Percentiles rank a stretch among this genome's conserved stretches.
Evolutionary conservation across 1,140 invertebrate species (phyloP).

Genomic region (Branchinecta lindahli): DNA sequence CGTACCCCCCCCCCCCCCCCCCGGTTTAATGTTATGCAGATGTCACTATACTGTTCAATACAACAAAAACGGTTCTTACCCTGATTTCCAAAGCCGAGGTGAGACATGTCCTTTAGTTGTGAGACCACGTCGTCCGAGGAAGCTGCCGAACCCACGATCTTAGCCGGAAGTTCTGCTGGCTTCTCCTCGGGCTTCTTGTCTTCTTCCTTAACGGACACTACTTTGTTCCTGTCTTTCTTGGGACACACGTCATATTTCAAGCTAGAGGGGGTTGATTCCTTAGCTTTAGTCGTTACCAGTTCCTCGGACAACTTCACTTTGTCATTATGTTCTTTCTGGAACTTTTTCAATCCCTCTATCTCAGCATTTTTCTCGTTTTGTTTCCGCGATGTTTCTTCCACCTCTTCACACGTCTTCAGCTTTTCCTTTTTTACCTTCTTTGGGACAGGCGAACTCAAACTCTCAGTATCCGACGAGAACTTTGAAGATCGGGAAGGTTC

Average conservation of each 20-base stretch:
- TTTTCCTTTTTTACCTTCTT: neutral
- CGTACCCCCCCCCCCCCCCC: no score
- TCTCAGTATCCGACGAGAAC: neutral
- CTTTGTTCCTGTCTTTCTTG: neutral
- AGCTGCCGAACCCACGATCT: no score
- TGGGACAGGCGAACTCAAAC: neutral
- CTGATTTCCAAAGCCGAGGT: neutral
- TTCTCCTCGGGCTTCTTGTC: no score
- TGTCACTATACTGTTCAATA: no score
- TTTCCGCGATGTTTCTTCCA: neutral
- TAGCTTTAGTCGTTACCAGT: neutral
- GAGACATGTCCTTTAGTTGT: neutral
- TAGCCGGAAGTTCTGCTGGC: no score
- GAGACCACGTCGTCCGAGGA: neutral
- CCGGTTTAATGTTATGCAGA: no score
- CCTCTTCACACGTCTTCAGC: neutral
- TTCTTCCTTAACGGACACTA: no score
- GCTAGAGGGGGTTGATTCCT: neutral
- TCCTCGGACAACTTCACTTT: neutral
- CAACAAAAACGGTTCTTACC: neutral
- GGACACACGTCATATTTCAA: constrained; percentile 3
- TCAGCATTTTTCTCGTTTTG: neutral
- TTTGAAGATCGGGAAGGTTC: neutral
- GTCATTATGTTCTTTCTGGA: neutral
- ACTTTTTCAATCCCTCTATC: neutral